A percentile compares a stretch with the other conserved stretches of the same genome.
Conservation (phyloP, 1,140 invertebrate species). For the Drosophila sucinea region DNA sequence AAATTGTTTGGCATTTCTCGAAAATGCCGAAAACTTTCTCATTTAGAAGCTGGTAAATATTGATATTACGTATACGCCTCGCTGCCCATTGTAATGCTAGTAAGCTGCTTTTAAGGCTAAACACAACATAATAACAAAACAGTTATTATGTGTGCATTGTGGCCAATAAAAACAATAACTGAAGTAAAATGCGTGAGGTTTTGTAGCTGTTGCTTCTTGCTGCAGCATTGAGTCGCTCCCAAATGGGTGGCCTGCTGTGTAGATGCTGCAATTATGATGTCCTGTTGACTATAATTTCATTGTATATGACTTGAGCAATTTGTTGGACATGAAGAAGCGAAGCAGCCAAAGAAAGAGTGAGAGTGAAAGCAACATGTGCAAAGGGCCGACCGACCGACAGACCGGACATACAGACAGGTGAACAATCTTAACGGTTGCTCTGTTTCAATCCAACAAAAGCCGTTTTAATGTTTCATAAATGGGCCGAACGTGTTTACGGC, state of each 20-base stretch:
- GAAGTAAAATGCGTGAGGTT: slow-evolving; percentile 25
- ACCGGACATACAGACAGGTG: not conserved
- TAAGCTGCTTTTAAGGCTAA: not conserved
- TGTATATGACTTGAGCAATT: slow-evolving; percentile 42
- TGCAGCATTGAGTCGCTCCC: slow-evolving; percentile 37
- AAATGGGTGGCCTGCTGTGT: slow-evolving; percentile 28
- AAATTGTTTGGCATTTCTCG: not conserved
- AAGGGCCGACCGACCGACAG: not conserved
- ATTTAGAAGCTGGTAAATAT: not conserved
- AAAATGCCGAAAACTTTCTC: not conserved
- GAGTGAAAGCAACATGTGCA: slow-evolving; percentile 20
- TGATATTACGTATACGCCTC: slow-evolving; percentile 18
- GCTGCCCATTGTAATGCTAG: not conserved
- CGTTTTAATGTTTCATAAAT: slow-evolving; percentile 62
- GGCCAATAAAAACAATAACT: slow-evolving; percentile 23
- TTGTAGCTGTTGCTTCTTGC: slow-evolving; percentile 16
- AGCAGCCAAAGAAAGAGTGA: not conserved
- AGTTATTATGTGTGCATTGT: slow-evolving; percentile 32
- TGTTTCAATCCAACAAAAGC: slow-evolving; percentile 46
- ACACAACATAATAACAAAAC: slow-evolving; percentile 11
- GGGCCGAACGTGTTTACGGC: slow-evolving; percentile 61
- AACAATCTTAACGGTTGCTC: slow-evolving; percentile 6
- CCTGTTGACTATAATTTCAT: slow-evolving; percentile 53
- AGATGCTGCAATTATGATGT: slow-evolving; percentile 37
- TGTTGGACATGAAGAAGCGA: slow-evolving; percentile 40